phyloP scores from a whole-genome alignment of 2,888 invertebrate genomes.

The Barypeithes pellucidus region DNA sequence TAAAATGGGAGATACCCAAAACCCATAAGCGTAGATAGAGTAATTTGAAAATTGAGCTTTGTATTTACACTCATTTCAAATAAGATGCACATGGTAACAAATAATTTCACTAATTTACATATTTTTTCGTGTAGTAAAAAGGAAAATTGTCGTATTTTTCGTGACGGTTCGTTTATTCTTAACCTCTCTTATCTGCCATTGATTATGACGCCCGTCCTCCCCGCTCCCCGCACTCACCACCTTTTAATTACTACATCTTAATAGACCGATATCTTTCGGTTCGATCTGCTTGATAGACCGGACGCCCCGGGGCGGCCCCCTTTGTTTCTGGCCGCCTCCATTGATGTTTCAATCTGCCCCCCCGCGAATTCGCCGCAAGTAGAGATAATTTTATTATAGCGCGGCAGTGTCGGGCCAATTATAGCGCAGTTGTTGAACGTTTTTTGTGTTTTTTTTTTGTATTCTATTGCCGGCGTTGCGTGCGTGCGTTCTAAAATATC shows the following conservation, averaged over 20 bases:
- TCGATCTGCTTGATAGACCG: conserved; percentile 43
- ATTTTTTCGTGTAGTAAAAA: too few species aligned
- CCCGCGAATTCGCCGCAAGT: conserved; percentile 44
- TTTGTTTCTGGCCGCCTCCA: conserved; percentile 52
- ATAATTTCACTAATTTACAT: too few species aligned
- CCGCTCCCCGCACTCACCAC: conserved; percentile 41
- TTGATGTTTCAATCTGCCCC: conserved; percentile 47
- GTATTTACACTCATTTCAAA: too few species aligned
- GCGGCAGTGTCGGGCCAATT: conserved; percentile 52
- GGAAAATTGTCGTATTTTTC: too few species aligned
- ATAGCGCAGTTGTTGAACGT: conserved; percentile 42
- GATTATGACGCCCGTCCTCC: not conserved
- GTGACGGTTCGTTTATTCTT: too few species aligned
- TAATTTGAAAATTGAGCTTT: too few species aligned
- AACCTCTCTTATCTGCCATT: too few species aligned
- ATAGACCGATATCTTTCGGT: conserved; percentile 41
- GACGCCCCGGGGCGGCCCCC: conserved; percentile 37
- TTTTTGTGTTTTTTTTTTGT: conserved; percentile 26
- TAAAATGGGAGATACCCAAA: too few species aligned
- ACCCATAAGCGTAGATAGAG: too few species aligned
- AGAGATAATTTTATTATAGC: conserved; percentile 54
- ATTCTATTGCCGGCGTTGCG: not conserved
- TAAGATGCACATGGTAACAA: too few species aligned
- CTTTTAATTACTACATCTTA: conserved; percentile 51
- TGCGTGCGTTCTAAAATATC: conserved; percentile 1